Percentiles rank a stretch among this genome's conserved stretches.
Evolutionary conservation across 2,113 vertebrate species (phyloP).

Genomic region (Dipodomys stephensi): DNA sequence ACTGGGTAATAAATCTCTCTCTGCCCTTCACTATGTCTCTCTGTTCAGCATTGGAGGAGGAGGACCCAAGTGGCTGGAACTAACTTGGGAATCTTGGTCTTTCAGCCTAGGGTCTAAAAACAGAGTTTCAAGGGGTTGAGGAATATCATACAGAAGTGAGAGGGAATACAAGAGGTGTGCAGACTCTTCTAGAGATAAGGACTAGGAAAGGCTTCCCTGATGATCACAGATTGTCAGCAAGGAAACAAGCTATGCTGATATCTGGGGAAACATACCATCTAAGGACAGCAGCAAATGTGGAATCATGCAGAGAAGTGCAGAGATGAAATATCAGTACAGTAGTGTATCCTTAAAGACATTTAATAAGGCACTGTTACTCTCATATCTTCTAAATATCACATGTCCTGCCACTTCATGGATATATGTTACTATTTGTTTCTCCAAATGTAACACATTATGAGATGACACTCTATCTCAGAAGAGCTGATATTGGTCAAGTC

Average conservation of each 20-base stretch:
- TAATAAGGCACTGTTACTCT: neutral
- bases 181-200: neutral
- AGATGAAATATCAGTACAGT: neutral
- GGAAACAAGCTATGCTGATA: neutral
- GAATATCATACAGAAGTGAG: neutral
- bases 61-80: too few species aligned
- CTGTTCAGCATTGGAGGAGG: too few species aligned
- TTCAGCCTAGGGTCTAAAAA: too few species aligned
- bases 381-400: neutral
- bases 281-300: neutral
- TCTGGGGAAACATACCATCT: neutral
- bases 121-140: too few species aligned
- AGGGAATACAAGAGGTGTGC: accelerated
- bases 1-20: too few species aligned
- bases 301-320: neutral
- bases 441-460: conserved; percentile 63
- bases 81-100: too few species aligned
- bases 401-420: conserved; percentile 45
- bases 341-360: neutral
- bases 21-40: too few species aligned
- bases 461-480: conserved; percentile 53
- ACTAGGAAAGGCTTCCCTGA: neutral
- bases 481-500: neutral
- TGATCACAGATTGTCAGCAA: neutral
- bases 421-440: conserved; percentile 58